Conservation (phyloP, 2,888 invertebrate genomes). For the Drosophila formosana region DNA sequence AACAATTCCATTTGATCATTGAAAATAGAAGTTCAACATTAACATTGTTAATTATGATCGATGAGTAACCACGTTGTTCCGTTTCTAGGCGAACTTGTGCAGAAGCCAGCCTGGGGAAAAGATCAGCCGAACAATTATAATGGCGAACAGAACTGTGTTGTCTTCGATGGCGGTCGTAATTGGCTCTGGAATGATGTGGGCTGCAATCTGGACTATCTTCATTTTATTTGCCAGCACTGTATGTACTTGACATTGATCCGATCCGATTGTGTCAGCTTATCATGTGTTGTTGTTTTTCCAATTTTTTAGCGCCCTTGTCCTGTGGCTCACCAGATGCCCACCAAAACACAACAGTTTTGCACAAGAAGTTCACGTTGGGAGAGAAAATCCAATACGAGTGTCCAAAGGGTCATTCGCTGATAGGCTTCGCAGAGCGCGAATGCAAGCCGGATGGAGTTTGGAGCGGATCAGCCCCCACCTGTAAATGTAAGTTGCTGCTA, state of each 20-base stretch:
- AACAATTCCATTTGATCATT: no score
- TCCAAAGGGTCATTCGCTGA: conserved; percentile 92
- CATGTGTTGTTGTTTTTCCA: conserved; percentile 54
- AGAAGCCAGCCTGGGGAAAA: conserved; percentile 94
- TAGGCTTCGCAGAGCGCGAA: conserved; percentile 89
- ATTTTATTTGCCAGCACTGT: conserved; percentile 97
- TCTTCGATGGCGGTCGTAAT: conserved; percentile 94
- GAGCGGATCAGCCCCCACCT: conserved; percentile 92
- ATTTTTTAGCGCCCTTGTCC: conserved; percentile 90
- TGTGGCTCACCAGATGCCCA: conserved; percentile 95
- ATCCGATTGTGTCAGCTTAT: neutral
- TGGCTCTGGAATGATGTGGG: conserved; percentile 98
- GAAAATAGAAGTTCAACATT: no score
- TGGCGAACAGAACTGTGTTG: conserved; percentile 97
- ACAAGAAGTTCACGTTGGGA: conserved; percentile 89
- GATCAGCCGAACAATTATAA: conserved; percentile 98
- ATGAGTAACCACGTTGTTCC: neutral
- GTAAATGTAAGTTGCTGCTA: conserved; percentile 90
- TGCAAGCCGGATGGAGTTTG: conserved; percentile 93
- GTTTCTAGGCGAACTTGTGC: conserved; percentile 90
- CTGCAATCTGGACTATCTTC: conserved; percentile 95
- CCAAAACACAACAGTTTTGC: conserved; percentile 92
- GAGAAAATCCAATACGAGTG: conserved; percentile 91
- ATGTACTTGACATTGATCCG: conserved; percentile 84
- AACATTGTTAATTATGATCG: no score